Conservation (phyloP, 2,797 vertebrate species). For the Amniataba percoides region DNA sequence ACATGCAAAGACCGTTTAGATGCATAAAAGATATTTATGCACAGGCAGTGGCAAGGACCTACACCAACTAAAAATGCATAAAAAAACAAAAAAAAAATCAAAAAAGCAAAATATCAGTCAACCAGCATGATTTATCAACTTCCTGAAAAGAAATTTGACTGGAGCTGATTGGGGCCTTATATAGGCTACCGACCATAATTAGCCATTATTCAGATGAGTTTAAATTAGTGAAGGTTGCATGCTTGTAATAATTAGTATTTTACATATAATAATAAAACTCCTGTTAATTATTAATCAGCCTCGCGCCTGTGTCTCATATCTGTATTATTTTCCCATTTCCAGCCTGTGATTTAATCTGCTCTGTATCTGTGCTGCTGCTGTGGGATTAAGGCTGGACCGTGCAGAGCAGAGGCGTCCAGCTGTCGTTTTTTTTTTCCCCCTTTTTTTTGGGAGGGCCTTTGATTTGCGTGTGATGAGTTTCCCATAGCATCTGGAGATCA, state of each 20-base stretch:
- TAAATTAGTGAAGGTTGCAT: not conserved
- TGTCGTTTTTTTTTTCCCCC: conserved; percentile 60
- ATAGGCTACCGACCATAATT: conserved; percentile 5
- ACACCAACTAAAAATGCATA: not conserved
- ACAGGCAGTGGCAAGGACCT: no score
- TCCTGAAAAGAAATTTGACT: not conserved
- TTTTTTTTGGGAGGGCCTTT: conserved; percentile 66
- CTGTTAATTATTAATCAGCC: not conserved
- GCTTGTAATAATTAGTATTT: not conserved
- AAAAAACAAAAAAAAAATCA: accelerated
- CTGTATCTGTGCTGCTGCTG: conserved; percentile 40
- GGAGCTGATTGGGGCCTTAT: not conserved
- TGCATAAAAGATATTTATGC: no score
- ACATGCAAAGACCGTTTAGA: not conserved
- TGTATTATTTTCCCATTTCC: conserved; percentile 24
- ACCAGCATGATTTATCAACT: not conserved
- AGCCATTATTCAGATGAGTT: not conserved
- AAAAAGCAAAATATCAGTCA: not conserved
- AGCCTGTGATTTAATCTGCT: conserved; percentile 56
- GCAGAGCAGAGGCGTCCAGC: conserved; percentile 65
- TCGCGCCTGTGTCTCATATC: conserved; percentile 13
- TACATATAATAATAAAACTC: not conserved
- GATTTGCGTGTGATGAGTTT: conserved; percentile 78
- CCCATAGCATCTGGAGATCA: conserved; percentile 81
- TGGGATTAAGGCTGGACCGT: conserved; percentile 67